Percentiles rank a stretch among this genome's conserved stretches.
Conservation (phyloP, 2,113 vertebrate species). For the Egretta garzetta region DNA sequence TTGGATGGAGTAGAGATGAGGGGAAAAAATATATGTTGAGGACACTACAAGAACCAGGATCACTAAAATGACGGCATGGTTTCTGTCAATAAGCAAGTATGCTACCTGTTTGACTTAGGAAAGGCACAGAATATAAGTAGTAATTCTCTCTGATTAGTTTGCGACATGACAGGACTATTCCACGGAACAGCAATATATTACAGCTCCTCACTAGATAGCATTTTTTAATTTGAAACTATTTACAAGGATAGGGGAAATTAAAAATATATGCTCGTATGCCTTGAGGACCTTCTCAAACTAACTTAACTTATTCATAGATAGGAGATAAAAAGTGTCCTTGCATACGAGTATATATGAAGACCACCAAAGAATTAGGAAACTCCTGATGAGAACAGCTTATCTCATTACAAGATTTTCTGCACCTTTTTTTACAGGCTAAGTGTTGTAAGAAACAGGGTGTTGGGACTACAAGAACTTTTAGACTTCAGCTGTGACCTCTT, state of each 20-base stretch:
- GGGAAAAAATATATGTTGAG: background rate
- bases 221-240: background rate
- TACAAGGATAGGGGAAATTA: background rate
- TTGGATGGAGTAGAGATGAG: background rate
- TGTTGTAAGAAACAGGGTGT: background rate
- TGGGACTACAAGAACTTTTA: background rate
- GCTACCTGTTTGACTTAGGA: background rate
- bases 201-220: background rate
- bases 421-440: background rate
- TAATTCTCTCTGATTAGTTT: background rate
- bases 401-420: background rate
- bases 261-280: rapidly evolving
- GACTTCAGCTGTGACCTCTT: background rate
- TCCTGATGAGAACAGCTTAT: background rate
- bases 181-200: background rate
- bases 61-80: background rate
- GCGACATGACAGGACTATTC: background rate
- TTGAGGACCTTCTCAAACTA: background rate
- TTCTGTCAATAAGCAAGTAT: background rate
- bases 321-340: background rate
- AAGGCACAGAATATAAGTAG: background rate
- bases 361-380: background rate
- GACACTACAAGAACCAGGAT: background rate
- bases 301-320: background rate
- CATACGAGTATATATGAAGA: background rate